Conservation (phyloP, 2,797 vertebrate genomes). For the Falco cherrug region DNA sequence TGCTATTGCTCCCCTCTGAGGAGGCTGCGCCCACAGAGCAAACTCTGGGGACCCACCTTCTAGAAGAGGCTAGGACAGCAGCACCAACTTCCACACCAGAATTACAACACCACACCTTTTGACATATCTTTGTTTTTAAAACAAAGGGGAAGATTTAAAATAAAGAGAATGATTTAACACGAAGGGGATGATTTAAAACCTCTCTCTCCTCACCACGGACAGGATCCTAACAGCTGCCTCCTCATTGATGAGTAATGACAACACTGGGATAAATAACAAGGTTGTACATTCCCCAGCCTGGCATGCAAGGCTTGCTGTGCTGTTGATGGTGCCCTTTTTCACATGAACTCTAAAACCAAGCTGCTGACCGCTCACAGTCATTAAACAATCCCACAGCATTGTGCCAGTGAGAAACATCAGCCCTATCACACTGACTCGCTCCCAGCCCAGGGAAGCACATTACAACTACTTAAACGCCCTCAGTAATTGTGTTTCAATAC, state of each 20-base stretch:
- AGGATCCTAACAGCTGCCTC: background rate
- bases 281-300: background rate
- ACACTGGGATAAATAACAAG: background rate
- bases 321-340: background rate
- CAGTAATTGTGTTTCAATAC: fast-evolving
- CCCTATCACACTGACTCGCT: fast-evolving
- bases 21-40: background rate
- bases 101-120: background rate
- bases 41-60: background rate
- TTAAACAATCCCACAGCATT: background rate
- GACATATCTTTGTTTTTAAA: background rate
- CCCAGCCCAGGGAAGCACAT: background rate
- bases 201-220: background rate
- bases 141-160: background rate
- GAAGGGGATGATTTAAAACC: background rate
- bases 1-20: background rate
- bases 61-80: background rate
- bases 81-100: background rate
- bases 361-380: background rate
- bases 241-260: background rate
- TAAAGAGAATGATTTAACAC: background rate
- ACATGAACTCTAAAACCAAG: background rate
- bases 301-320: background rate
- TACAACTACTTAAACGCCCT: fast-evolving
- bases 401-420: background rate